Base-by-base conservation (phyloP, 2,888 invertebrate species). In the Timema cristinae region DNA sequence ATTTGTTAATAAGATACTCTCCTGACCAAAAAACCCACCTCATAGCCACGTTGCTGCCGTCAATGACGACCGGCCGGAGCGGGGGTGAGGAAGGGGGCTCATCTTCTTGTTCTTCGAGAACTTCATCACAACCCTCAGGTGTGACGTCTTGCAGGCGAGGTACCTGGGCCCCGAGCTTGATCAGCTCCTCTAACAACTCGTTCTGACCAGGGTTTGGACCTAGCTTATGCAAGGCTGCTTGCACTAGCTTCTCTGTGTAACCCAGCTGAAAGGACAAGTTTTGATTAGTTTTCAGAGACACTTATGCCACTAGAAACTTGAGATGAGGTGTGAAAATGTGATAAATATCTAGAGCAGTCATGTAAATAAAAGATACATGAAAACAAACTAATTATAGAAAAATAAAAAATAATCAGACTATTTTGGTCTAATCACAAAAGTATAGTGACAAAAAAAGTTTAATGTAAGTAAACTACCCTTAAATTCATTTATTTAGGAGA, bases 21-120 rank as follows among this genome's bases (percentile, higher is more conserved):
- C 13, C 5, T 50, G 67, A 16, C 16, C 9, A 68, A 54, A 68
- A 7, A 52, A 79, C 80, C 79, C 81, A 92, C 92, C 91, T 92
- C 92, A 96, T 94, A 54, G 97, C 97, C 32, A 97, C 93, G 82
- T 97, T 97, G 82, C 95, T 95, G 78, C 97, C 97, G 82, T 97
- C 97, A 74, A 97, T 92, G 75, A 97, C 95, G 75, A 97, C 90
- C 72, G 92, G 91, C 73, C 95, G 83, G 13, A 91, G 82, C 74
- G 74, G 32, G 11, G 47, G 49, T 10, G 50, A 67, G 69, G 48
- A 11, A 50, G 56, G 52, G 32, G 7, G 72, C 48, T 51, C 67
- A 6, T 67, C 63, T 15, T 50, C 69, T 49, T 71, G 71, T 9
- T 70, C 69, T 68, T 72, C 16, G 73, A 61, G 32, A 13, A 56